Conservation (phyloP, 2,113 vertebrate genomes). For the Coptodon rendalli region DNA sequence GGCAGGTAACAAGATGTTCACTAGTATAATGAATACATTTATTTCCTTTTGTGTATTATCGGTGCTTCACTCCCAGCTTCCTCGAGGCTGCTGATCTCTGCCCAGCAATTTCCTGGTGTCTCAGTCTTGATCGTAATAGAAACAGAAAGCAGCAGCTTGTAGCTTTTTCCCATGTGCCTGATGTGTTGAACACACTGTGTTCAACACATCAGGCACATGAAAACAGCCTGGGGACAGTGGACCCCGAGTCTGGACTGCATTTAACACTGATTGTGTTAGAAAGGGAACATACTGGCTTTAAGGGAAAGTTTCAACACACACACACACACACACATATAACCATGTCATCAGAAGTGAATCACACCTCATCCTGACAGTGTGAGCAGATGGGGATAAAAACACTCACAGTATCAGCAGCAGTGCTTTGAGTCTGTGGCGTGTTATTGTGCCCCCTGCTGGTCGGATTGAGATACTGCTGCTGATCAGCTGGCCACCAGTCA, state of each 20-base stretch:
- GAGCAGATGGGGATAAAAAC: neutral
- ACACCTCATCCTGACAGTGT: neutral
- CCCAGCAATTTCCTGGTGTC: neutral
- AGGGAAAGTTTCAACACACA: neutral
- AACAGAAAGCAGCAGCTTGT: neutral
- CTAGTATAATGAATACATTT: neutral
- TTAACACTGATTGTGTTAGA: constrained; percentile 30
- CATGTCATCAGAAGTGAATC: neutral
- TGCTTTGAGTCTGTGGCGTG: neutral
- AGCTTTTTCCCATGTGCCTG: neutral
- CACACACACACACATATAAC: neutral
- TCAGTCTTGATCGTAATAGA: neutral
- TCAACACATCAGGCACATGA: neutral
- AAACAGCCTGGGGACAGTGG: neutral
- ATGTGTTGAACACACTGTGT: accelerated
- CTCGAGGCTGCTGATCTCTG: neutral
- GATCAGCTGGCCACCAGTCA: neutral
- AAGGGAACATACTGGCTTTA: constrained; percentile 5
- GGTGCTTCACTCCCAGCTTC: neutral
- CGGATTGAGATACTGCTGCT: neutral
- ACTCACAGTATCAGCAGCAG: neutral
- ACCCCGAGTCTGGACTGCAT: neutral
- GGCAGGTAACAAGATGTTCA: neutral
- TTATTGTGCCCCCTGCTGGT: constrained; percentile 15
- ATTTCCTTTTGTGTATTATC: neutral